Base-by-base conservation (phyloP, 2,888 invertebrate genomes). In the Melanargia galathea region DNA sequence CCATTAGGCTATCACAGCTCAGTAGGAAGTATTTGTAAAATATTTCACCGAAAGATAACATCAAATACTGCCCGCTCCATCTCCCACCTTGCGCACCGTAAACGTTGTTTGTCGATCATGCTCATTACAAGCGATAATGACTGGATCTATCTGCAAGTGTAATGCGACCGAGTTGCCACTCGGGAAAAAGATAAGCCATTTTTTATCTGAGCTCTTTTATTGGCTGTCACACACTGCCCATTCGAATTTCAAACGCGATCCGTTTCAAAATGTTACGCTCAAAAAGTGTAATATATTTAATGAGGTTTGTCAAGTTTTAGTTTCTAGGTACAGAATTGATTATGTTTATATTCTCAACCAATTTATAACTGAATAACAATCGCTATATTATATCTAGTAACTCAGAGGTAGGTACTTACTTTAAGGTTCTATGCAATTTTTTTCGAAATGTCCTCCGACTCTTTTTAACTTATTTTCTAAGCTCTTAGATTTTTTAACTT, bases 101-200 rank as follows among this genome's bases (percentile, higher is more conserved):
- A 48, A 55, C 54, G 64, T 63, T 70, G 70, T 69, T 71, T 70
- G 66, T 71, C 64, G 64, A 69, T 64, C 66, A 70, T 73, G 74
- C 76, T 80, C 78, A 83, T 83, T 82, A 83, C 78, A 76, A 62
- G 80, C 79, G 80, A 79, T 83, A 83, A 84, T 82, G 81, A 81
- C 72, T 73, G 75, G 75, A 75, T 76, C 73, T 75, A 81, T 81
- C 78, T 81, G 77, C 84, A 81, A 80, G 78, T 81, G 79, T 82
- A 81, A 83, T 82, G 70, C 71, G 76, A 76, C 75, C 70, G 68
- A 60, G 60, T 62, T 61, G 71, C 40, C 55, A 55, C 26, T 26
- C 24, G 30, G 48, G n/a, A 58, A 58, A 65, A 54, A 52, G 33
- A 20, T 57, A 64, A 65, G 57, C 64, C 64, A 68, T 67, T 67